Percentiles rank a stretch among this genome's conserved stretches.
phyloP scores from a whole-genome alignment of 2,888 invertebrate genomes.

The Lottia scabra region DNA sequence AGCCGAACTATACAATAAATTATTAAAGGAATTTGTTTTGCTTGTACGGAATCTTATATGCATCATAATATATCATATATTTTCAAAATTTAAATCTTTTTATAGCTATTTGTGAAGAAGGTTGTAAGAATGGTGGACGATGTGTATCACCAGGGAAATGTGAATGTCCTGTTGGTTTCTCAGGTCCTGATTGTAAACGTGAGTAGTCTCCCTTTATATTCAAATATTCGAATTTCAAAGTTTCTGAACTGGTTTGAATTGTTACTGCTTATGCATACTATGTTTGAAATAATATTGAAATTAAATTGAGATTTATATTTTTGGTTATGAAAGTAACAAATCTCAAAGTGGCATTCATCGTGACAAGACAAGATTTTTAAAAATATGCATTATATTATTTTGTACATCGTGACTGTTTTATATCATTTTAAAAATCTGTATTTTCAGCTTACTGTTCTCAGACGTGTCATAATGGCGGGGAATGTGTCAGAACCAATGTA shows the following conservation, averaged over 20 bases:
- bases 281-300: too few species aligned
- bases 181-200: conserved; percentile 58
- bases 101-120: conserved; percentile 82
- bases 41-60: too few species aligned
- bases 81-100: conserved; percentile 34
- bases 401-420: too few species aligned
- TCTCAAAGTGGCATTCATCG: too few species aligned
- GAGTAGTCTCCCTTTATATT: conserved; percentile 29
- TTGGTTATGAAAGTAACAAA: too few species aligned
- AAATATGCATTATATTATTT: too few species aligned
- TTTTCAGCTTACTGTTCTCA: conserved; percentile 87
- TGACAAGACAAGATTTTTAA: too few species aligned
- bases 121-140: conserved; percentile 84
- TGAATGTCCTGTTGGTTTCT: conserved; percentile 76
- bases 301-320: too few species aligned
- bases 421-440: conserved; percentile 11
- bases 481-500: conserved; percentile 93
- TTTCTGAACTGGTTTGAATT: neutral
- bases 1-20: too few species aligned
- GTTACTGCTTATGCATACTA: too few species aligned
- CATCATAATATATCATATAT: too few species aligned
- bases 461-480: conserved; percentile 93
- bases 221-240: neutral
- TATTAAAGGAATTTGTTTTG: too few species aligned
- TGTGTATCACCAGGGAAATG: conserved; percentile 84